Percentiles rank a stretch among this genome's conserved stretches.
These are phyloP conservation scores for Chionis minor DNA, from an alignment of 2,113 vertebrate species.

Conservation along the genomic window DNA sequence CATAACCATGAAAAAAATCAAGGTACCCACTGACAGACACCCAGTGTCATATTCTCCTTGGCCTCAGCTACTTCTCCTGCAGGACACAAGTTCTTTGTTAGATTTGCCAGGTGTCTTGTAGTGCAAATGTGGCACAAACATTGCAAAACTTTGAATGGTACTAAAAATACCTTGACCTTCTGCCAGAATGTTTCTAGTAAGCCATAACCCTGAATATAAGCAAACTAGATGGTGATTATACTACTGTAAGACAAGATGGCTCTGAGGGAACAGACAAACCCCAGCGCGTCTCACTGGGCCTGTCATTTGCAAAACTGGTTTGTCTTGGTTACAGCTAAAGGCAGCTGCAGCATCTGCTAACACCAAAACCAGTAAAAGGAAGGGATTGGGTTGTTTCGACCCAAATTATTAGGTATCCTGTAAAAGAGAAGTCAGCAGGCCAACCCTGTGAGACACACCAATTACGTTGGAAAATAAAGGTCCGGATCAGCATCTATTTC, in stretches of 20 bases:
- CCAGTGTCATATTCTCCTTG: neutral
- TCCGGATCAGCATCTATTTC: neutral
- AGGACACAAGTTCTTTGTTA: neutral
- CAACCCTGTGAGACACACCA: neutral
- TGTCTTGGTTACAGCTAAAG: neutral
- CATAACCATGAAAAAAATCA: neutral
- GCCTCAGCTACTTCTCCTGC: neutral
- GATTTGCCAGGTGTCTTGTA: neutral
- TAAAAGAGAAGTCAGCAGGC: neutral
- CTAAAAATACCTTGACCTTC: neutral
- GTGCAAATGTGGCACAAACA: neutral
- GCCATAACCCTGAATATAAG: neutral
- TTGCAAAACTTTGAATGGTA: neutral
- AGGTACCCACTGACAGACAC: neutral
- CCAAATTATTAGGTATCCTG: neutral
- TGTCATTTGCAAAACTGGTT: neutral
- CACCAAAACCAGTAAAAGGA: fast-evolving
- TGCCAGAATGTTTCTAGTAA: neutral
- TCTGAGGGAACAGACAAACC: neutral
- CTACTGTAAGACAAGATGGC: neutral
- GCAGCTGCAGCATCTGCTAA: neutral
- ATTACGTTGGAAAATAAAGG: neutral
- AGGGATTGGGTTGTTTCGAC: neutral
- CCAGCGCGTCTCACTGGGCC: neutral
- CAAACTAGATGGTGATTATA: neutral